Evolutionary conservation across 2,888 invertebrate genomes (phyloP).

Genomic region (Sphaerophoria taeniata): DNA sequence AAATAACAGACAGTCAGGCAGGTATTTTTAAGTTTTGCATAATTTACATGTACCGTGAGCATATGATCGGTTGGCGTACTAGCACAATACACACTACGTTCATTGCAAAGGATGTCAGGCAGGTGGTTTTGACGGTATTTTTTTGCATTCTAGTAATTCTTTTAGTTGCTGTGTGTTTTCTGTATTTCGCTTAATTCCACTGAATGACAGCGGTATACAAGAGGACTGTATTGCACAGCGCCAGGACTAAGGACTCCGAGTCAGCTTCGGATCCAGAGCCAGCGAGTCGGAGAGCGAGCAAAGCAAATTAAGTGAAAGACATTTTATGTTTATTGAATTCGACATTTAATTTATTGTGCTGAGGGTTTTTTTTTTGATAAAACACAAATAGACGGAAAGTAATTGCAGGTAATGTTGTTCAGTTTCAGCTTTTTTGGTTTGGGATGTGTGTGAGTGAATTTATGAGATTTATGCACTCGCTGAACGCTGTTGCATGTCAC

Average conservation of each 20-base stretch:
- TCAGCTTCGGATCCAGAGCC: not conserved
- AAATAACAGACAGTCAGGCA: conserved; percentile 66
- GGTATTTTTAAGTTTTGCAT: conserved; percentile 72
- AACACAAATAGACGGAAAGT: conserved; percentile 43
- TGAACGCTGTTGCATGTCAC: not conserved
- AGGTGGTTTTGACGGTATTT: conserved; percentile 64
- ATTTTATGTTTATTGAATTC: conserved; percentile 70
- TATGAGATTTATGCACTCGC: conserved; percentile 25
- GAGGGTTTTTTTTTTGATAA: conserved; percentile 32
- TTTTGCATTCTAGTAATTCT: not conserved
- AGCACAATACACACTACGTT: conserved; percentile 6
- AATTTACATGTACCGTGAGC: conserved; percentile 70
- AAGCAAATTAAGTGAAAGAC: conserved; percentile 70
- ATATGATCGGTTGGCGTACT: conserved; percentile 60
- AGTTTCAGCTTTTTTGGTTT: not conserved
- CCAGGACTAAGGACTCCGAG: not conserved
- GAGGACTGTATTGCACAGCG: not conserved
- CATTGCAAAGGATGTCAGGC: conserved; percentile 43
- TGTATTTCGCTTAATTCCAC: conserved; percentile 39
- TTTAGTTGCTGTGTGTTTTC: conserved; percentile 7
- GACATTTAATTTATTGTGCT: conserved; percentile 67
- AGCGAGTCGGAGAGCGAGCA: not conserved
- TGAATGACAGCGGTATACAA: conserved; percentile 27
- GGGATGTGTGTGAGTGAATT: not conserved
- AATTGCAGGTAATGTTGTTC: conserved; percentile 21